Evolutionary conservation across 2,888 invertebrate species (phyloP), one percentile per base, ranked within the genome.

Genomic region (Archaeoteleia sp.): DNA sequence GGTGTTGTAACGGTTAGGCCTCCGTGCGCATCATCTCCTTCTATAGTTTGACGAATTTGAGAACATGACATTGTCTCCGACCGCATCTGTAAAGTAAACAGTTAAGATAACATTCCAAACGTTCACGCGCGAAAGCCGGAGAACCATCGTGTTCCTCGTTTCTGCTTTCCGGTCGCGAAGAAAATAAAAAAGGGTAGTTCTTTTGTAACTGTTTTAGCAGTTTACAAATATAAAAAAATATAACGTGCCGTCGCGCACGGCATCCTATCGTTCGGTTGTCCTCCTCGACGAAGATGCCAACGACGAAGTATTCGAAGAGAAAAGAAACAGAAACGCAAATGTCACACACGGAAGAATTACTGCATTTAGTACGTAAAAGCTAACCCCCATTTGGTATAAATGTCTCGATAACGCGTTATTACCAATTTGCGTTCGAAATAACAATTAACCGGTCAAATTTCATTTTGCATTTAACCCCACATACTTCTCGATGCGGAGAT

Each of bases 31-130:
- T 61, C 61, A 58, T 34, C 62, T 65, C 32, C 46, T 49, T 43
- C 43, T 43, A 13, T 45, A 32, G 10, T 46, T 46, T 15, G 23
- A 40, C 37, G 13, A 39, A 20, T 30, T 43, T 32, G 10, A 37
- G 25, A 62, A 23, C 13, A 61, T 42, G 10, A 45, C 32, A 43
- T 55, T 40, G 42, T 61, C 49, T 66, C 30, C 2, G 34, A 65
- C 67, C 58, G 35, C 57, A 51, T 58, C 65, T 66, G 65, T 48
- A 51, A 72, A 63, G 60, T 48, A 67, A 74, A 62, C 62, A 74
- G 61, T 72, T 20, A 67, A 72, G 69, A 70, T 75, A 80, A 82
- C 82, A 82, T 82, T 82, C 82, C 82, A 82, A 78, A 78, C 72
- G 69, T 76, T 80, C 73, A 76, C 71, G 69, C 65, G 69, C 73